phyloP scores from a whole-genome alignment of 2,113 vertebrate genomes.

The Sardina pilchardus region DNA sequence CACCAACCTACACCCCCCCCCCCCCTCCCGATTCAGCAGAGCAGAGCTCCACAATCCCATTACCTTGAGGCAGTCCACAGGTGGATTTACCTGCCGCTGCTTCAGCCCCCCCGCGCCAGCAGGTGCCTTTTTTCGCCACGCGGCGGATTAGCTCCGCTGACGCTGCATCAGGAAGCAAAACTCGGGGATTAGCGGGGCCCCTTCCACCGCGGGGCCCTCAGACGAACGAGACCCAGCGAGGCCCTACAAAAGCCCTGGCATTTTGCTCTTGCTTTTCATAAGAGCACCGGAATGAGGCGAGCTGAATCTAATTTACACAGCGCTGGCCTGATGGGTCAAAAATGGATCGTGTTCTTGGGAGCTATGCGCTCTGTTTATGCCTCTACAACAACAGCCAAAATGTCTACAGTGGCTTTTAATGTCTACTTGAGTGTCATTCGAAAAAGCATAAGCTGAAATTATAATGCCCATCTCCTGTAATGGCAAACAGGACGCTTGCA shows the following conservation, averaged over 20 bases:
- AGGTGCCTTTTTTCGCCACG: not conserved
- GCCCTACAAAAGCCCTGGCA: not conserved
- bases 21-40: not conserved
- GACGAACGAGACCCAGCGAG: not conserved
- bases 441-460: constrained; percentile 23
- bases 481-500: constrained; percentile 9
- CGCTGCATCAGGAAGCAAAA: not conserved
- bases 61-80: constrained; percentile 2
- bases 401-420: not conserved
- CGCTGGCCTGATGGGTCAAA: constrained; percentile 12
- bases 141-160: not conserved
- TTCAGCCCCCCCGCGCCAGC: not conserved
- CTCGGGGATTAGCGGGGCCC: not conserved
- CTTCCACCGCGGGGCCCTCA: not conserved
- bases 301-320: not conserved
- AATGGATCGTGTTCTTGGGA: not conserved
- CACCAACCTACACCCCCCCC: too few species aligned
- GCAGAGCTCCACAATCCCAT: not conserved
- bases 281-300: not conserved
- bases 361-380: not conserved
- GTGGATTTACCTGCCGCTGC: not conserved
- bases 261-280: not conserved
- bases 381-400: not conserved
- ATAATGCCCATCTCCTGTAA: constrained; percentile 3
- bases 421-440: constrained; percentile 10